phyloP scores from a whole-genome alignment of 2,113 vertebrate genomes.

The Anguilla japonica region DNA sequence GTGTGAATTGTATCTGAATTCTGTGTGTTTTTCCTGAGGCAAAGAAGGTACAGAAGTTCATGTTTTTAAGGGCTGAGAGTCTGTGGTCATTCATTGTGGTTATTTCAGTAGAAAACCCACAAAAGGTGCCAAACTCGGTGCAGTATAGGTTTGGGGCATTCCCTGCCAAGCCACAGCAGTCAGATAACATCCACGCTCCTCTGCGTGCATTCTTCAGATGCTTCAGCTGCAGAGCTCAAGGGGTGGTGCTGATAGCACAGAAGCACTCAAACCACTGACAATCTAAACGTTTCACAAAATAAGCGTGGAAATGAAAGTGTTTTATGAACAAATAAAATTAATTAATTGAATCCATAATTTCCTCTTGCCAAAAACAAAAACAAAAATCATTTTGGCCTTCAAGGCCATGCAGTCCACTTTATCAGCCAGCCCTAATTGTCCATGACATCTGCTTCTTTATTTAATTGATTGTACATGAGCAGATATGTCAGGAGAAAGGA shows the following conservation, averaged over 20 bases:
- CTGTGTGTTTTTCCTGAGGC: too few species aligned
- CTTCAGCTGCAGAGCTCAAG: not conserved
- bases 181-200: too few species aligned
- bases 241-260: not conserved
- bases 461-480: constrained; percentile 24
- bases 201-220: too few species aligned
- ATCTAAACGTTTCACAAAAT: not conserved
- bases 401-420: not conserved
- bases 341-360: not conserved
- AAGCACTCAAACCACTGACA: not conserved
- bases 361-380: not conserved
- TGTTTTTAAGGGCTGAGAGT: too few species aligned
- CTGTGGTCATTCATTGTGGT: too few species aligned
- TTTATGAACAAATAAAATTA: too few species aligned
- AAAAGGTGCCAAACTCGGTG: too few species aligned
- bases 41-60: too few species aligned
- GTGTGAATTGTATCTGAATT: too few species aligned
- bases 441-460: constrained; percentile 56
- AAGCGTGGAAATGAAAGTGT: not conserved
- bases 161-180: too few species aligned
- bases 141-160: too few species aligned
- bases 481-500: constrained; percentile 6
- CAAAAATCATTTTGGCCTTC: not conserved
- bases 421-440: constrained; percentile 40
- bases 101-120: too few species aligned